Conservation (phyloP, 2,888 invertebrate species). For the Elmis aenea region DNA sequence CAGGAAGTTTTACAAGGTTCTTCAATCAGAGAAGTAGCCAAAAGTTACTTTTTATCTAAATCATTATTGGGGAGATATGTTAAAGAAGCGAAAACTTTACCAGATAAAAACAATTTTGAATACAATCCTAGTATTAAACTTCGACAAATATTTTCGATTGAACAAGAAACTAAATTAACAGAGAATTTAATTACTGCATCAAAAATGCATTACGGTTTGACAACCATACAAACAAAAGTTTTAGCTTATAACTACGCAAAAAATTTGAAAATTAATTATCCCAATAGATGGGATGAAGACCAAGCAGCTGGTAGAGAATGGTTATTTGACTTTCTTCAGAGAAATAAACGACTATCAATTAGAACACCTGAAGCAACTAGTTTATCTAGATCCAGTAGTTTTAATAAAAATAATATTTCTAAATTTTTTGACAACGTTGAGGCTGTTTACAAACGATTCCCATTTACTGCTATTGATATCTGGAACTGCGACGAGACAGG, state of each 20-base stretch:
- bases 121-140: too few relatives aligned
- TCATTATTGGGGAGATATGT: too few relatives aligned
- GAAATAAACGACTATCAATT: constrained; percentile 1
- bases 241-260: constrained; percentile 7
- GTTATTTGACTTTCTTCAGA: not conserved
- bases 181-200: not conserved
- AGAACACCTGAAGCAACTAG: constrained; percentile 2
- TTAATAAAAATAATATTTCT: constrained; percentile 1
- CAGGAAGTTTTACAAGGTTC: too few relatives aligned
- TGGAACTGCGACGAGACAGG: constrained; percentile 2
- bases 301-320: constrained; percentile 1
- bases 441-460: not conserved
- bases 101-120: too few relatives aligned
- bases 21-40: too few relatives aligned
- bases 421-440: constrained; percentile 2
- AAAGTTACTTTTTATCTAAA: too few relatives aligned
- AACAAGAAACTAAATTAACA: too few relatives aligned
- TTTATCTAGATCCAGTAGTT: constrained; percentile 1
- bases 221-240: constrained; percentile 4
- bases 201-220: constrained; percentile 9
- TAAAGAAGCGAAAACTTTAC: too few relatives aligned
- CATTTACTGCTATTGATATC: not conserved
- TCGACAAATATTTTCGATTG: too few relatives aligned
- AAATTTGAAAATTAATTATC: constrained; percentile 4
- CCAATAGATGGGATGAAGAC: constrained; percentile 3